phyloP scores from a whole-genome alignment of 2,888 invertebrate species.

The Callosobruchus maculatus region DNA sequence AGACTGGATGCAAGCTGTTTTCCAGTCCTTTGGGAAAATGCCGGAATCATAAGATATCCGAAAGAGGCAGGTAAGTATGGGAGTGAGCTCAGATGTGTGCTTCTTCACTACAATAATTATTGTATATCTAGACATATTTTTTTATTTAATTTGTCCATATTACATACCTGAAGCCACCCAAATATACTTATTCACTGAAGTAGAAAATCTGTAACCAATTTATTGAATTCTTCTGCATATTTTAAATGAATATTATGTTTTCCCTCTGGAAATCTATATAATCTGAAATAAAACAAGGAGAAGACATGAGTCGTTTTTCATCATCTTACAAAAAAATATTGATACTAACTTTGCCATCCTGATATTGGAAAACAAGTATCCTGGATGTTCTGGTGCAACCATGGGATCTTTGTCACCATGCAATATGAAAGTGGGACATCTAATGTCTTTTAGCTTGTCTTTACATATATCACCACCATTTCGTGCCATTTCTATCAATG shows the following conservation, averaged over 20 bases:
- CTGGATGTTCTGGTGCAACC: slow-evolving; percentile 69
- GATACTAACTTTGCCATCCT: slow-evolving; percentile 59
- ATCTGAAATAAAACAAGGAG: slow-evolving; percentile 48
- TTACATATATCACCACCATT: slow-evolving; percentile 73
- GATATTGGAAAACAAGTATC: slow-evolving; percentile 67
- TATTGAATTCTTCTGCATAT: slow-evolving; percentile 78
- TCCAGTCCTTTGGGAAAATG: too few species aligned
- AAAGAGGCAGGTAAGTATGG: too few species aligned
- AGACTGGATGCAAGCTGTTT: too few species aligned
- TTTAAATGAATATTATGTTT: slow-evolving; percentile 83
- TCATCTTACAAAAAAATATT: background rate
- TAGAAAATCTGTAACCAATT: slow-evolving; percentile 68
- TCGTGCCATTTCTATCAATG: slow-evolving; percentile 55
- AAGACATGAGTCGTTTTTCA: slow-evolving; percentile 4
- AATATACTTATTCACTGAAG: slow-evolving; percentile 15
- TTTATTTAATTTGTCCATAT: too few species aligned
- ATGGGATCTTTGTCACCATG: slow-evolving; percentile 82
- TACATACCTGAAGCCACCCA: too few species aligned
- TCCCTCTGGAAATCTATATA: slow-evolving; percentile 73
- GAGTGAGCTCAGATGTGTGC: too few species aligned
- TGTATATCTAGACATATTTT: too few species aligned
- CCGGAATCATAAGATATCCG: too few species aligned
- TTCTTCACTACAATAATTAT: too few species aligned
- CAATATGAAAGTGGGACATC: slow-evolving; percentile 74
- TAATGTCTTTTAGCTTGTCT: slow-evolving; percentile 59